Evolutionary conservation across 2,797 vertebrate species (phyloP).

Genomic region (Brachyalestes nurse): DNA sequence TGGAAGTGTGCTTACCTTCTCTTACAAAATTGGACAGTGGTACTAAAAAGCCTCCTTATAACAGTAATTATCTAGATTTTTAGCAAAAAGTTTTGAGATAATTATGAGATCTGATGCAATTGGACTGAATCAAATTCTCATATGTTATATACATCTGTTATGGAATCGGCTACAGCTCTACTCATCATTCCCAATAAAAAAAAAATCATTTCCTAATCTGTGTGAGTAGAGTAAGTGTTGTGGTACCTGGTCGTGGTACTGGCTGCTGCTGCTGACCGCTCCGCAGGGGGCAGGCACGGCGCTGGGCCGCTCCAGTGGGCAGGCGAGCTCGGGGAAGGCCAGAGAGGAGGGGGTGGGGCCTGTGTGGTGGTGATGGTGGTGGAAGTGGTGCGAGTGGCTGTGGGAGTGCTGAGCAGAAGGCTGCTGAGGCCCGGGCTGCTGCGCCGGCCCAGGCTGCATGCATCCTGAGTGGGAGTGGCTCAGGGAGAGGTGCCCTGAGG

Average conservation of each 20-base stretch:
- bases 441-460: slow-evolving; percentile 86
- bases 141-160: too few species aligned
- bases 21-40: too few species aligned
- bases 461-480: slow-evolving; percentile 91
- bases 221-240: background rate
- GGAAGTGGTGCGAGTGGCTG: slow-evolving; percentile 71
- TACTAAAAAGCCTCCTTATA: too few species aligned
- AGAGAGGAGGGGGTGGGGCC: slow-evolving; percentile 85
- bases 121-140: too few species aligned
- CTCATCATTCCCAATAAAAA: too few species aligned
- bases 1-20: too few species aligned
- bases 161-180: too few species aligned
- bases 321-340: slow-evolving; percentile 87
- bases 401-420: slow-evolving; percentile 79
- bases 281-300: slow-evolving; percentile 87
- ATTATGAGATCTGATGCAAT: too few species aligned
- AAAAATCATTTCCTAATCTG: too few species aligned
- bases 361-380: slow-evolving; percentile 88
- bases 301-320: slow-evolving; percentile 89
- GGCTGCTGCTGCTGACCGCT: slow-evolving; percentile 79
- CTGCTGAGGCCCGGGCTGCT: slow-evolving; percentile 65
- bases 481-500: slow-evolving; percentile 86
- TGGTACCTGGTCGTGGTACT: slow-evolving; percentile 94
- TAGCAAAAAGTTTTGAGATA: too few species aligned
- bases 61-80: too few species aligned